phyloP scores from a whole-genome alignment of 2,797 vertebrate species.

The Florisuga fusca region DNA sequence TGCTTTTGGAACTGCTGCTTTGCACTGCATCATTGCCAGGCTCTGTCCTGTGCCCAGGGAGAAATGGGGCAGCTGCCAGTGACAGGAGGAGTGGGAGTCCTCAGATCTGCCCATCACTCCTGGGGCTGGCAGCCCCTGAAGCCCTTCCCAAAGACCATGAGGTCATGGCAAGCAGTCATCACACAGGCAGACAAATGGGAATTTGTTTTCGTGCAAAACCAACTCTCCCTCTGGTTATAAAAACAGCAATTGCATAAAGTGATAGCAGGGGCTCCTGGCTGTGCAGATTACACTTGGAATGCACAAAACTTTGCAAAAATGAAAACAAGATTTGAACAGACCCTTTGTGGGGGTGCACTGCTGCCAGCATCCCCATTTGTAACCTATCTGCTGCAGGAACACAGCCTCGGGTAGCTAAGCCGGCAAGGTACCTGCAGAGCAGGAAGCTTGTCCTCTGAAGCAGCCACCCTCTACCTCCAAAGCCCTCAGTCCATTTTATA shows the following conservation, averaged over 20 bases:
- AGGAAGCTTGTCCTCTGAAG: not conserved
- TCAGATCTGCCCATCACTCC: not conserved
- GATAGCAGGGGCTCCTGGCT: not conserved
- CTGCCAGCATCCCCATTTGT: not conserved
- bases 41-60: not conserved
- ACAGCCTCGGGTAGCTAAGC: not conserved
- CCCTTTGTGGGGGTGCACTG: not conserved
- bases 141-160: not conserved
- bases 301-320: not conserved
- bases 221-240: constrained; percentile 20
- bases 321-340: not conserved
- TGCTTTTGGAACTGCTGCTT: not conserved
- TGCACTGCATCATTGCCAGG: not conserved
- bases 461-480: not conserved
- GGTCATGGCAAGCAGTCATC: not conserved
- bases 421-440: not conserved
- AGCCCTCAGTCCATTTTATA: not conserved
- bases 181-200: not conserved
- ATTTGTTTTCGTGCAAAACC: constrained; percentile 20
- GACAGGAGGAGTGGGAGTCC: not conserved
- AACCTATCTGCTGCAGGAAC: constrained; percentile 17
- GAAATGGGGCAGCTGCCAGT: fast-evolving
- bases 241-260: constrained; percentile 41
- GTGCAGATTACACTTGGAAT: fast-evolving
- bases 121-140: not conserved